Evolutionary conservation across 2,797 vertebrate genomes (phyloP), one percentile per base, ranked within the genome.

Genomic region (Chelon labrosus): DNA sequence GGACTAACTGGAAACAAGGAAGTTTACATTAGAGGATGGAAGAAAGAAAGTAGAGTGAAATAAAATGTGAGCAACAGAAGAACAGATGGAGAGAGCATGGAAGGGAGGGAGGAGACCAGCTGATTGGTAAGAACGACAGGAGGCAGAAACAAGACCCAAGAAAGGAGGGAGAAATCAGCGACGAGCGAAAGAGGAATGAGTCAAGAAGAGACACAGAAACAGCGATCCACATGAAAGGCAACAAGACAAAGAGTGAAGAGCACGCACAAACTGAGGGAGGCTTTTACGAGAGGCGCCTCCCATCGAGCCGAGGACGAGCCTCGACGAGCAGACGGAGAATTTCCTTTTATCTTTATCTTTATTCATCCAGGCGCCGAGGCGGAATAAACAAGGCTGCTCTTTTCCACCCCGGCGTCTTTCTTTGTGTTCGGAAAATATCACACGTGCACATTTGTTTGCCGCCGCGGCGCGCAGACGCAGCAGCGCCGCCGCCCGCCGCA

Each of bases 1-100:
- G 35, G 77, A 78, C 61, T 75, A 75, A 80, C 66, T 82, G 63
- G 68, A 83, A 75, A 73, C 70, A 79, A 72, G 22, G 56, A 13
- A 60, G 35, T 80, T 81, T 67, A 0, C 20, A 76, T 65, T 41
- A 69, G 19, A 17, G 55, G 49, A 67, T 0, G 17, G 53, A 71
- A 57, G 14, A 37, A 47, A 7, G 7, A 7, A 42, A 14, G 13
- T 5, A 7, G 42, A 44, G 42, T 16, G 14, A 17, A 44, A 44
- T 4, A 44, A 44, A 16, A 44, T 7, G 13, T 16, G 5, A 44
- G 14, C 42, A 44, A 6, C 11, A 53, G 25, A 22, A 65, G 14
- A 19, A 52, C 22, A 46, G 20, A 63, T n/a, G 49, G 59, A 25
- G 44, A 19, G 35, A 25, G 5, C 17, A 3, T 10, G n/a, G 14